These are phyloP conservation scores for Dendrolimus kikuchii DNA, from an alignment of 1,140 invertebrate species.

Conservation along the genomic window DNA sequence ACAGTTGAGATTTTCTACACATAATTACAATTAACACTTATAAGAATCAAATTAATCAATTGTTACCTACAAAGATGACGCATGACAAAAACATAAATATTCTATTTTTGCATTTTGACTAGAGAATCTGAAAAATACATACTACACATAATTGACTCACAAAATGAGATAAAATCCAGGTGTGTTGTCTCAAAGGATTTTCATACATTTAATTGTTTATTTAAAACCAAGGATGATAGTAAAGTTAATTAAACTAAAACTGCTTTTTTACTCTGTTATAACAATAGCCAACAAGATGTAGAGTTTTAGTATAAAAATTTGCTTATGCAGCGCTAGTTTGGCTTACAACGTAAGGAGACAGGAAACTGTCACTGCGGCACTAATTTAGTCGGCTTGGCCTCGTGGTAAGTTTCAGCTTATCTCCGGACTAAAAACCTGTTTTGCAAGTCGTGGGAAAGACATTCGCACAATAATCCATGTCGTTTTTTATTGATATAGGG, in stretches of 20 bases:
- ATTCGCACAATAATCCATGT: conserved; percentile 48
- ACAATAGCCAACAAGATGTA: background rate
- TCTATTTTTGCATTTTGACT: conserved; percentile 1
- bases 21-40: no score
- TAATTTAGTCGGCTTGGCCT: conserved; percentile 47
- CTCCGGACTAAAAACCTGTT: conserved; percentile 51
- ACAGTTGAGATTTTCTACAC: no score
- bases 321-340: conserved; percentile 11
- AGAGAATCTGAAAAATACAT: no score
- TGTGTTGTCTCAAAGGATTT: no score
- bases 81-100: background rate
- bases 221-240: no score
- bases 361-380: conserved; percentile 59
- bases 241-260: no score
- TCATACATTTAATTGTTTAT: no score
- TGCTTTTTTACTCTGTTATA: background rate
- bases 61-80: background rate
- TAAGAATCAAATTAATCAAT: no score
- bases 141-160: no score
- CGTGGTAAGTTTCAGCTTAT: conserved; percentile 57
- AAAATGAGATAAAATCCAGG: no score
- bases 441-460: conserved; percentile 62
- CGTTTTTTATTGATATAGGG: conserved; percentile 49
- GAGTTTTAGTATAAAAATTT: conserved; percentile 1
- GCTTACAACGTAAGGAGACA: conserved; percentile 33